Conservation (phyloP, 2,888 invertebrate genomes). For the Tiliacea aurago region DNA sequence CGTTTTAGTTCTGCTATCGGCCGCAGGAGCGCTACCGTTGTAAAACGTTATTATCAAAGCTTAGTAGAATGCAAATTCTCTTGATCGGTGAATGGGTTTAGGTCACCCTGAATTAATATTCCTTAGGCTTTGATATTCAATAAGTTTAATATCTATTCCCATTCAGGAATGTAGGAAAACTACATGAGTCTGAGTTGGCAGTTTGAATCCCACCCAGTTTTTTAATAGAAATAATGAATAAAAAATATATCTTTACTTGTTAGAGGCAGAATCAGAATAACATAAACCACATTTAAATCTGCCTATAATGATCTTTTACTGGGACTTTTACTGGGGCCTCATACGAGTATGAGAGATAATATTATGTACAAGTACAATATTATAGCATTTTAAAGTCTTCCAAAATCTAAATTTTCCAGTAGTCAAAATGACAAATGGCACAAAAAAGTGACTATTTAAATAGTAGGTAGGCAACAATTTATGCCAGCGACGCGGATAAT, state of each 20-base stretch:
- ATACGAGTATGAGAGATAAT: neutral
- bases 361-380: neutral
- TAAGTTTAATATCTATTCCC: constrained; percentile 15
- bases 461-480: constrained; percentile 13
- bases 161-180: constrained; percentile 35
- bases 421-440: constrained; percentile 18
- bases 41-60: constrained; percentile 68
- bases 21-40: constrained; percentile 71
- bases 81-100: constrained; percentile 38
- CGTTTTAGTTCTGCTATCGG: constrained; percentile 75
- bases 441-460: constrained; percentile 49
- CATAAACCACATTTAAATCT: neutral
- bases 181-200: neutral
- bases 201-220: neutral
- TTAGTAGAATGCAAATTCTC: constrained; percentile 68
- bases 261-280: neutral
- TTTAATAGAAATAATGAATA: neutral
- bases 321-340: no score
- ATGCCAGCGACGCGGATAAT: constrained; percentile 46
- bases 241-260: neutral
- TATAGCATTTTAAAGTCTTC: no score
- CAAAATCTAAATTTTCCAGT: neutral
- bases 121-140: constrained; percentile 45
- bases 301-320: neutral
- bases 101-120: constrained; percentile 24